Evolutionary conservation across 1,140 invertebrate genomes (phyloP), one percentile per base, ranked within the genome.

Genomic region (Zaprionus capensis): DNA sequence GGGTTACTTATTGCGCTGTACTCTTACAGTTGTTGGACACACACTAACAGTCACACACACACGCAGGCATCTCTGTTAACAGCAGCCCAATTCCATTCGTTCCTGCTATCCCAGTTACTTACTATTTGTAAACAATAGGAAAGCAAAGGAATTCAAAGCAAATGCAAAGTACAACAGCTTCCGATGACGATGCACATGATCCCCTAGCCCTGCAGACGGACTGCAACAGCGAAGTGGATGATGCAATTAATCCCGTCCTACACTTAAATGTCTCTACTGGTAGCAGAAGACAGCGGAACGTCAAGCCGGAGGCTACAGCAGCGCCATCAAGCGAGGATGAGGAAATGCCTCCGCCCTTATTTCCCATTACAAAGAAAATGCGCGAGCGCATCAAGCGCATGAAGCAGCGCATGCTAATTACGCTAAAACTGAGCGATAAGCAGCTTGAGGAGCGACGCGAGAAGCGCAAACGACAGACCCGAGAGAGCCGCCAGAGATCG

Each of bases 341-440:
- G n/a, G n/a, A 46, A 9, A 6, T 46, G 1, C 6, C 24, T 7
- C 9, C 4, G 1, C 67, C 72, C 15, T 41, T 75, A 1, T 75
- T 70, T 64, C 59, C 67, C 5, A 71, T 75, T 9, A 75, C 67
- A 17, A 24, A 49, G 5, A 26, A 44, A 22, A 70, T 75, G 67
- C 4, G 31, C 5, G 15, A 64, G 14, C 58, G 67, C 20, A 75
- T 64, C 2, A 46, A 49, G 31, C 59, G 67, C 14, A 71, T 71
- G 67, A 75, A 75, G 36, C 53, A 71, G 7, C 72, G 72, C 34
- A 75, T 75, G 72, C 5, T 64, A 44, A 17, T 28, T 5, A 59
- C 67, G n/a, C 17, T 61, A 11, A 41, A 36, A 14, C 38, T 72
- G 4, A 31, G 38, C 31, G 63, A 58, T 5, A 24, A 58, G 5